A percentile compares a stretch with the other conserved stretches of the same genome.
phyloP scores from a whole-genome alignment of 2,888 invertebrate genomes.

The Mythimna pallens region DNA sequence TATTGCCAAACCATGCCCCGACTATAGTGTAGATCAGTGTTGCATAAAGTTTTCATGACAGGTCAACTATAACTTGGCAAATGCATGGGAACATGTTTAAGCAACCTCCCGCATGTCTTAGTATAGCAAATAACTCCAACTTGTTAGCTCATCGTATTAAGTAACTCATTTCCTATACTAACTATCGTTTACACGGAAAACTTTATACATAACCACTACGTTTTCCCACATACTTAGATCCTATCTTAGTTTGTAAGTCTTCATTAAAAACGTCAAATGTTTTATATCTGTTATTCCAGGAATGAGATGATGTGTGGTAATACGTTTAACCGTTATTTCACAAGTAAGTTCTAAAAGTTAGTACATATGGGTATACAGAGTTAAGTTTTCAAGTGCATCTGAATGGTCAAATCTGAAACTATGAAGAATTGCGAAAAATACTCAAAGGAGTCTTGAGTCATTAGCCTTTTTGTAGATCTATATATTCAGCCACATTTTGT shows the following conservation, averaged over 20 bases:
- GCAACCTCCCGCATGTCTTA: constrained; percentile 13
- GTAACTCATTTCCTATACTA: constrained; percentile 53
- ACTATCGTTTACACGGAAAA: constrained; percentile 48
- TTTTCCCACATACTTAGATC: constrained; percentile 46
- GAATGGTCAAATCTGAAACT: too few relatives aligned
- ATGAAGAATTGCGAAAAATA: too few relatives aligned
- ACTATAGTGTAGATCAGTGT: background rate
- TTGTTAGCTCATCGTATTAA: constrained; percentile 52
- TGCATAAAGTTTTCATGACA: background rate
- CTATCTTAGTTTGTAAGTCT: constrained; percentile 19
- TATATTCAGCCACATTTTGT: too few relatives aligned
- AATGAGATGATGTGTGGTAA: background rate
- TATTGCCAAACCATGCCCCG: background rate
- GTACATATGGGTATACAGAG: too few relatives aligned
- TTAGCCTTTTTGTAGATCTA: too few relatives aligned
- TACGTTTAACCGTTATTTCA: background rate
- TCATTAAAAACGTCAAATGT: constrained; percentile 34
- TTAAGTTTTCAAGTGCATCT: too few relatives aligned
- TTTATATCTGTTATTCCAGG: constrained; percentile 22
- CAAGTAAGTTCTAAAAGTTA: background rate
- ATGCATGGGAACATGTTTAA: constrained; percentile 19
- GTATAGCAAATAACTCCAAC: background rate
- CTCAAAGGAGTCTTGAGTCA: too few relatives aligned
- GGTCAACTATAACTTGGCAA: background rate
- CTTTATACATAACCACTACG: constrained; percentile 38